phyloP scores from a whole-genome alignment of 30 jellyfish, hydroid and myxozoan genomes.

The Calvadosia cruxmelitensis region DNA sequence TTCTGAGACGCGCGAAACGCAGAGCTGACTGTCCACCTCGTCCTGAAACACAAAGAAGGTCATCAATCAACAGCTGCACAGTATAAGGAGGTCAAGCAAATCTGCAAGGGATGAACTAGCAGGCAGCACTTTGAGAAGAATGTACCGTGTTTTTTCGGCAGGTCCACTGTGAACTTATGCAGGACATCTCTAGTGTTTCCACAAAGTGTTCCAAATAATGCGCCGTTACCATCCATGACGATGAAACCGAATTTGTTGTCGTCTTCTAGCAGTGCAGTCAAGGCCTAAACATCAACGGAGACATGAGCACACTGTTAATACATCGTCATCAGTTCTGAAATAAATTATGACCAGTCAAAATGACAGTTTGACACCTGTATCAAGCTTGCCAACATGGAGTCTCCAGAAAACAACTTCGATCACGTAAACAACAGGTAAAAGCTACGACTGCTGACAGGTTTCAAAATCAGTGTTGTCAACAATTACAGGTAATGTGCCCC shows the following conservation, averaged over 20 bases:
- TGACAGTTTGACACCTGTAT: too few relatives aligned
- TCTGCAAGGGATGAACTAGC: too few relatives aligned
- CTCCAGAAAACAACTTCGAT: too few relatives aligned
- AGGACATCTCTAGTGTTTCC: constrained; percentile 98
- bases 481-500: too few relatives aligned
- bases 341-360: too few relatives aligned
- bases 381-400: too few relatives aligned
- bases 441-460: too few relatives aligned
- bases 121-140: too few relatives aligned
- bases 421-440: too few relatives aligned
- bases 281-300: constrained; percentile 37
- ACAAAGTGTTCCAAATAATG: constrained; percentile 92
- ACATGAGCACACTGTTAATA: background rate
- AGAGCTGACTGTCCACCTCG: constrained; percentile 99
- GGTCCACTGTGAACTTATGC: constrained; percentile 88
- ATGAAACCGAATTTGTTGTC: constrained; percentile 91
- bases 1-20: constrained; percentile 94
- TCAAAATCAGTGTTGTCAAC: too few relatives aligned
- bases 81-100: too few relatives aligned
- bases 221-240: constrained; percentile 98
- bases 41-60: constrained; percentile 22
- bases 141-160: constrained; percentile 95
- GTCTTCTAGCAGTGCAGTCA: constrained; percentile 91
- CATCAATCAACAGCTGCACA: too few relatives aligned
- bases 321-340: background rate